Evolutionary conservation across 1,140 invertebrate species (phyloP).

Genomic region (Stegodyphus dumicola): DNA sequence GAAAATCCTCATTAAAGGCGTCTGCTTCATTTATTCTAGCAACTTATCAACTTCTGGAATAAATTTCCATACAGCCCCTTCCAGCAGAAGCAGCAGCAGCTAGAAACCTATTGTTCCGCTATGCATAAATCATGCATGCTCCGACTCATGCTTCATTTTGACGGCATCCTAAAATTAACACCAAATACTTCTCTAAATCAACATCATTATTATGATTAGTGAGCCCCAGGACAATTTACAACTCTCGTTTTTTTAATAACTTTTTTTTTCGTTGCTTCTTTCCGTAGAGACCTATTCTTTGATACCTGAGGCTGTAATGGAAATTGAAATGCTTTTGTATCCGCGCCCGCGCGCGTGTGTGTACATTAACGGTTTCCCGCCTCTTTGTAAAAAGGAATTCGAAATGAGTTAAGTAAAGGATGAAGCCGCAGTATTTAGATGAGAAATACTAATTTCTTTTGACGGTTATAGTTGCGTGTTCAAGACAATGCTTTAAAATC

Average conservation of each 20-base stretch:
- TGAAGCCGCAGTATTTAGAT: no score
- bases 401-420: no score
- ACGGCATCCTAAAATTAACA: constrained; percentile 36
- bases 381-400: no score
- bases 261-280: neutral
- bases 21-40: no score
- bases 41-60: constrained; percentile 59
- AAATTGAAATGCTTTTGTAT: constrained; percentile 39
- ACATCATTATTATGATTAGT: constrained; percentile 55
- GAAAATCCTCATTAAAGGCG: no score
- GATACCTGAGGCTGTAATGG: constrained; percentile 17
- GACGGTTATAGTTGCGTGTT: no score
- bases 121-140: constrained; percentile 40
- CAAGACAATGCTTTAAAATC: no score
- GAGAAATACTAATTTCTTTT: no score
- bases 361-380: constrained; percentile 7
- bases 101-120: constrained; percentile 31
- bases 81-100: constrained; percentile 76
- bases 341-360: neutral
- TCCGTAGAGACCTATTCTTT: neutral
- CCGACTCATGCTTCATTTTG: constrained; percentile 2
- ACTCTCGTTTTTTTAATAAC: neutral
- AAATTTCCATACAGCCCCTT: constrained; percentile 75
- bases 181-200: constrained; percentile 53
- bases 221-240: constrained; percentile 36